Base-by-base conservation (phyloP, 2,113 vertebrate genomes). In the Riparia riparia region DNA sequence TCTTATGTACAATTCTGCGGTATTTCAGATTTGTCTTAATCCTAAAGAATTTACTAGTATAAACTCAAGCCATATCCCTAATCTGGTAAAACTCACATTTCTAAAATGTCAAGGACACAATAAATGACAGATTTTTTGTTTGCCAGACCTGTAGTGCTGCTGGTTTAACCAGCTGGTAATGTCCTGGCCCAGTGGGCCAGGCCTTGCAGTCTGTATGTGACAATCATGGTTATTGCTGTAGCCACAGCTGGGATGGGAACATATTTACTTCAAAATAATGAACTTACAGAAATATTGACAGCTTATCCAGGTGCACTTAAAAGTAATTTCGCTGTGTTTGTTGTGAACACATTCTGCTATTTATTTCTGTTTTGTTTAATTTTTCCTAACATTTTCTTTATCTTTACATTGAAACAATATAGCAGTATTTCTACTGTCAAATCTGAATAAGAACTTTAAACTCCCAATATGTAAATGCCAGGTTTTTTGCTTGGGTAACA, bases 1-100 rank as follows among this genome's bases (percentile, higher is more conserved):
- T 70, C 25, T 84, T 47, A 37, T 5, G 10, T 60, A 47, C 16
- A 20, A 4, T 83, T 86, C 47, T 77, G 7, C 0, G 0, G 10
- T 80, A 26, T 64, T 94, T 81, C 28, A 71, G 10, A n/a, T 68
- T 74, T 6, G 20, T 72, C 14, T 14, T 49, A 51, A 70, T 66
- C 11, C 9, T 44, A 24, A 73, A 34, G n/a, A 78, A 68, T 28
- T 28, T 47, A 17, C 7, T 32, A 34, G 12, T 19, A 79, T 12
- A 58, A 71, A 25, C 18, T 54, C 9, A 41, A 2, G 4, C 1
- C 2, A n/a, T 60, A 90, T 58, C 34, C 68, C 24, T 77, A 45
- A 66, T 37, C 37, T 92, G 50, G 21, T 58, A 50, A 66, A 93
- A 90, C 0, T 2, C 21, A 37, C 0, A 0, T 26, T 70, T 93